Conservation (phyloP, 2,888 invertebrate genomes). For the Clitarchus hookeri region DNA sequence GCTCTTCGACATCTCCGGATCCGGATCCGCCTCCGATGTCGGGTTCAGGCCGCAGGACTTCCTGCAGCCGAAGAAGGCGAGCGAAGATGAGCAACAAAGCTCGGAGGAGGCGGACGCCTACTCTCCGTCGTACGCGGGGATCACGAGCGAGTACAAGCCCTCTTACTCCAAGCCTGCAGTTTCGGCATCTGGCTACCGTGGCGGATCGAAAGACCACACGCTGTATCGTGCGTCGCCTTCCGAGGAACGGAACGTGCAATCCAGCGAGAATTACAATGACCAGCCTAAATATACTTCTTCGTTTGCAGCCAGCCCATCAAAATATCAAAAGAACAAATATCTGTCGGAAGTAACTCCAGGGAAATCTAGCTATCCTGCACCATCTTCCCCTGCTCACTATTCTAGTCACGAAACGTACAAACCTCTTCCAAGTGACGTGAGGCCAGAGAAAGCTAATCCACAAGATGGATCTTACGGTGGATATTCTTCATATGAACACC, state of each 20-base stretch:
- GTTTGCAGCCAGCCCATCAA: conserved; percentile 16
- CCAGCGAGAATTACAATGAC: conserved; percentile 16
- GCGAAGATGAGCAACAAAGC: conserved; percentile 38
- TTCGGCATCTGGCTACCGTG: conserved; percentile 20
- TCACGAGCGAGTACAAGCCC: conserved; percentile 38
- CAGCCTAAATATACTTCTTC: not conserved
- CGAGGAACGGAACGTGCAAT: not conserved
- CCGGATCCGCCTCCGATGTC: conserved; percentile 42
- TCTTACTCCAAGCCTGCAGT: conserved; percentile 22
- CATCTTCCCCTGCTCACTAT: not conserved
- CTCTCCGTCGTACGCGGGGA: conserved; percentile 35
- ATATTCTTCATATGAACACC: not conserved
- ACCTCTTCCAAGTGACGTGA: not conserved
- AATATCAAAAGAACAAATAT: conserved; percentile 17
- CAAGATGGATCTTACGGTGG: conserved; percentile 5
- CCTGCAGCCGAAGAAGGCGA: conserved; percentile 43
- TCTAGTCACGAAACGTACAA: not conserved
- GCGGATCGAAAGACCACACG: not conserved
- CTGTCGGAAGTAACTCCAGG: conserved; percentile 25
- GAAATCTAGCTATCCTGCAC: conserved; percentile 35
- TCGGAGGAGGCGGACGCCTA: conserved; percentile 23
- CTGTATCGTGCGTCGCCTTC: conserved; percentile 29
- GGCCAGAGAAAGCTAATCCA: not conserved
- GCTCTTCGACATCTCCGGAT: conserved; percentile 47
- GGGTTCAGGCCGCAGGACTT: conserved; percentile 52